A percentile compares a stretch with the other conserved stretches of the same genome.
Evolutionary conservation across 2,113 vertebrate species (phyloP).

Genomic region (Nansenia antarctica): DNA sequence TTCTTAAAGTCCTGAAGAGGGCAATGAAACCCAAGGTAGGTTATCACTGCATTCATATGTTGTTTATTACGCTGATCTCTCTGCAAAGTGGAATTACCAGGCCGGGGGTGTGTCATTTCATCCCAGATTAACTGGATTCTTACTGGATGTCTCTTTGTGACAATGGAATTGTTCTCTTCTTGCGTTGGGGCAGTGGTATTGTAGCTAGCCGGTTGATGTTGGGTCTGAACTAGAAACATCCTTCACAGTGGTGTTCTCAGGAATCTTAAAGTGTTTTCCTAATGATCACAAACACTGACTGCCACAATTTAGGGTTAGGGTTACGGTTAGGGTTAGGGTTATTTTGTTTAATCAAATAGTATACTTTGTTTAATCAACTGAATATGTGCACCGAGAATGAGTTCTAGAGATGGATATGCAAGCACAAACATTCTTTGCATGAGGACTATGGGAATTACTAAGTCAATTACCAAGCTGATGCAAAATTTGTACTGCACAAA

Average conservation of each 20-base stretch:
- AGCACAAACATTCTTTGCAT: slow-evolving; percentile 63
- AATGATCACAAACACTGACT: slow-evolving; percentile 72
- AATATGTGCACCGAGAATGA: slow-evolving; percentile 58
- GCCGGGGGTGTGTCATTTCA: slow-evolving; percentile 33
- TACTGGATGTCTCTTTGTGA: slow-evolving; percentile 34
- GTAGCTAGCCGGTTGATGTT: slow-evolving; percentile 53
- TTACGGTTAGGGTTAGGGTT: too few relatives aligned
- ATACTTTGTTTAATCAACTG: slow-evolving; percentile 76
- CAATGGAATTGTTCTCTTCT: slow-evolving; percentile 37
- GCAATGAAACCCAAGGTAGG: slow-evolving; percentile 29
- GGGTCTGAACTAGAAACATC: slow-evolving; percentile 48
- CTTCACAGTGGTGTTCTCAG: slow-evolving; percentile 69
- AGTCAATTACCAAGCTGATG: slow-evolving; percentile 68
- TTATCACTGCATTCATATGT: slow-evolving; percentile 32
- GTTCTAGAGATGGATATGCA: slow-evolving; percentile 51
- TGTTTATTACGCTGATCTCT: slow-evolving; percentile 33
- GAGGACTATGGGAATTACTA: slow-evolving; percentile 72
- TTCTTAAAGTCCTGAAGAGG: slow-evolving; percentile 16
- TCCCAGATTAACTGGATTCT: slow-evolving; percentile 47
- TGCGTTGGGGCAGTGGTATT: slow-evolving; percentile 21
- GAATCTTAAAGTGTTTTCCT: slow-evolving; percentile 67
- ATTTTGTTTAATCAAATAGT: slow-evolving; percentile 74
- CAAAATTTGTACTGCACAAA: slow-evolving; percentile 67
- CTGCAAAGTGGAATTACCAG: slow-evolving; percentile 31
- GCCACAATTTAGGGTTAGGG: slow-evolving; percentile 74